Evolutionary conservation across 2,113 vertebrate species (phyloP).

Genomic region (Gambusia holbrooki): DNA sequence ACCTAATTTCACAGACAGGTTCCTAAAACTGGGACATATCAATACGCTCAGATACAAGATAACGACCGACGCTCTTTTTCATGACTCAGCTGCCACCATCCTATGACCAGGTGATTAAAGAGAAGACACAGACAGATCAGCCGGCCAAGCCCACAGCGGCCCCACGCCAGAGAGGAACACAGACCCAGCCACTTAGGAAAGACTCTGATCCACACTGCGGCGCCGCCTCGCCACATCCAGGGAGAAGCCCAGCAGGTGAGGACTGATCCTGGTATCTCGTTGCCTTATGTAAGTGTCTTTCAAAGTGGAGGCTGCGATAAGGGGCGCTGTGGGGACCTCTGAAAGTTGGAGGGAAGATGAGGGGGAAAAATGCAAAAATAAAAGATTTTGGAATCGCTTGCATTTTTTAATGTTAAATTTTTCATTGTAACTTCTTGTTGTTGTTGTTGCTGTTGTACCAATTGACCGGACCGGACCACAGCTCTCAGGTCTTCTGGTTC

Average conservation of each 20-base stretch:
- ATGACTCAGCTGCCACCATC: constrained; percentile 88
- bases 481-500: no score
- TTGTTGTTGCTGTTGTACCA: no score
- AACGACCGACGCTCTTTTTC: constrained; percentile 40
- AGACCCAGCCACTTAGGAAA: constrained; percentile 86
- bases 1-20: background rate
- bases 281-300: no score
- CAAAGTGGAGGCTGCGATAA: no score
- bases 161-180: constrained; percentile 85
- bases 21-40: background rate
- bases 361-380: no score
- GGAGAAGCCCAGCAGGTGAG: constrained; percentile 65
- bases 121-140: constrained; percentile 90
- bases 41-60: background rate
- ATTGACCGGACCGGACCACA: no score
- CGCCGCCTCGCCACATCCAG: constrained; percentile 62
- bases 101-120: constrained; percentile 95
- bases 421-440: no score
- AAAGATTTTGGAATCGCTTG: no score
- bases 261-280: background rate
- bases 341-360: no score
- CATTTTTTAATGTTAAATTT: no score
- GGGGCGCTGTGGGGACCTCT: no score
- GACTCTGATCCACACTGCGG: constrained; percentile 74
- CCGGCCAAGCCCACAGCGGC: constrained; percentile 81